Conservation (phyloP, 2,888 invertebrate species). For the Tenthredo distinguenda region DNA sequence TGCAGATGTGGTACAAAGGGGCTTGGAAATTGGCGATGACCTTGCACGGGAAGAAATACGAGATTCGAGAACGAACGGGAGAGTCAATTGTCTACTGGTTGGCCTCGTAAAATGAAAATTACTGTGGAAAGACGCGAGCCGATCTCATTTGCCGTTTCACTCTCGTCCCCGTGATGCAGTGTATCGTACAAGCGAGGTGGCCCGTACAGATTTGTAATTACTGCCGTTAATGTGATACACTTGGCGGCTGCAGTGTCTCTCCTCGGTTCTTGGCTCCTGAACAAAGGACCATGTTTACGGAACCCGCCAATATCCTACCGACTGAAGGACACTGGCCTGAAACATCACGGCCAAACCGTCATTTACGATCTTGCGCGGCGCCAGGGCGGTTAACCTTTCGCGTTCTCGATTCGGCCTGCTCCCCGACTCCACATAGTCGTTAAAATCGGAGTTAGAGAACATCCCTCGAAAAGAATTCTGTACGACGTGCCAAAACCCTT, state of each 20-base stretch:
- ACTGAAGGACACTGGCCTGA: conserved; percentile 53
- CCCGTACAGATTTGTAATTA: conserved; percentile 68
- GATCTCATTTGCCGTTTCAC: not conserved
- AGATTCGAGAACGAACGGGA: not conserved
- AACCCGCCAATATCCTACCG: not conserved
- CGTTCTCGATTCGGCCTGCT: conserved; percentile 56
- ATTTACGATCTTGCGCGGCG: conserved; percentile 71
- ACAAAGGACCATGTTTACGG: conserved; percentile 53
- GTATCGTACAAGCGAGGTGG: not conserved
- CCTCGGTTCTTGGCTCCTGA: conserved; percentile 54
- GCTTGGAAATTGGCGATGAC: not conserved
- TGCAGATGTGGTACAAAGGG: not conserved
- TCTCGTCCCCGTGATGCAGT: not conserved
- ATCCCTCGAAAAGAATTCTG: not conserved
- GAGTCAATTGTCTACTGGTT: conserved; percentile 39
- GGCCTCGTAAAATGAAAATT: conserved; percentile 40
- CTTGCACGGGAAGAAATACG: not conserved
- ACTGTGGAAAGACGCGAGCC: not conserved
- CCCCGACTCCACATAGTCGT: not conserved
- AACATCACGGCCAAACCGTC: conserved; percentile 59
- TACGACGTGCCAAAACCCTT: not conserved
- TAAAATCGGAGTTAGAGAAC: not conserved
- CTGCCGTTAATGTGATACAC: conserved; percentile 67
- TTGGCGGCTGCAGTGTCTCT: conserved; percentile 42
- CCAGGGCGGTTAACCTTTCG: conserved; percentile 70